These are phyloP conservation scores for Coccyzus lansbergi DNA, from an alignment of 2,797 vertebrate genomes.

Conservation along the genomic window DNA sequence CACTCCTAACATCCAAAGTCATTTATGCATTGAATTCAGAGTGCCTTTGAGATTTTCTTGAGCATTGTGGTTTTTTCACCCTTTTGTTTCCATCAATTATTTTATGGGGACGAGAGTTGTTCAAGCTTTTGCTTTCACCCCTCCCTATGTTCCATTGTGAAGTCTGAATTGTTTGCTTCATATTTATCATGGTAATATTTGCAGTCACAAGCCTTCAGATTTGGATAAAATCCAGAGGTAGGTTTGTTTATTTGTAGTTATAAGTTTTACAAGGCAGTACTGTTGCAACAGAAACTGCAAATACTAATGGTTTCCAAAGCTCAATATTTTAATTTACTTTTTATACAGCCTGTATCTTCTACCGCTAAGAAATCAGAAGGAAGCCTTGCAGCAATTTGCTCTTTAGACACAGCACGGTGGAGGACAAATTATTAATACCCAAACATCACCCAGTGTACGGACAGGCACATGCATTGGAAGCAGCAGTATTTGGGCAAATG, in stretches of 20 bases:
- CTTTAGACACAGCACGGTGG: rapidly evolving
- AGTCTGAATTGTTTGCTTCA: background rate
- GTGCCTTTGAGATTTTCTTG: background rate
- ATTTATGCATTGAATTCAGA: background rate
- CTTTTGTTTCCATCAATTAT: background rate
- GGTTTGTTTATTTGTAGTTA: background rate
- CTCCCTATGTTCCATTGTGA: background rate
- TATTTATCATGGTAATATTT: background rate
- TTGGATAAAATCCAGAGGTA: background rate
- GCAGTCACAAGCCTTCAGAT: background rate
- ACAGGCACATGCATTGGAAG: background rate
- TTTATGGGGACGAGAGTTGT: background rate
- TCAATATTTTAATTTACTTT: background rate
- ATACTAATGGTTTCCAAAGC: background rate
- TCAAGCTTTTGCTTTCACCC: background rate
- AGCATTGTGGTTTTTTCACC: rapidly evolving
- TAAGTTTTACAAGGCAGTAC: background rate
- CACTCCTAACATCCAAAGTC: background rate
- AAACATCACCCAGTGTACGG: background rate
- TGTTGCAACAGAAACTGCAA: background rate
- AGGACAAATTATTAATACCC: background rate
- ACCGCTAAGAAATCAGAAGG: background rate
- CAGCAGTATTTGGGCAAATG: background rate
- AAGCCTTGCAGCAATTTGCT: background rate
- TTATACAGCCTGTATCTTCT: background rate